phyloP scores from a whole-genome alignment of 2,888 invertebrate species.

The Cenopis cana region DNA sequence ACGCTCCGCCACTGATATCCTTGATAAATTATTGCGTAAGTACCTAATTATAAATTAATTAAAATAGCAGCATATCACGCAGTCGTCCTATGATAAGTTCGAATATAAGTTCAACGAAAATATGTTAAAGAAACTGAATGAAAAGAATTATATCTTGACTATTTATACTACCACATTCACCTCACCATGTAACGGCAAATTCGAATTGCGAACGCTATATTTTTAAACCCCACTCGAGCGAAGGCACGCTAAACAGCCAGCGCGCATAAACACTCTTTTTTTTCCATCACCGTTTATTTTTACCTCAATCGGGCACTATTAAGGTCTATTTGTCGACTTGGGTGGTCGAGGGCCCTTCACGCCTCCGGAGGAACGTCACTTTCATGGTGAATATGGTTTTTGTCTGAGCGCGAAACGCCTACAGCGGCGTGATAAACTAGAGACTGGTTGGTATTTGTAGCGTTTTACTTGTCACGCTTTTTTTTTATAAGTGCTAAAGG shows the following conservation, averaged over 20 bases:
- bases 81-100: not conserved
- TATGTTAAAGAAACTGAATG: not conserved
- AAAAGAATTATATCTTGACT: not conserved
- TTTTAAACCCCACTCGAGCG: slow-evolving; percentile 30
- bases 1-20: too few species aligned
- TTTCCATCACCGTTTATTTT: slow-evolving; percentile 42
- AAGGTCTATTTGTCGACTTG: slow-evolving; percentile 52
- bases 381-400: slow-evolving; percentile 46
- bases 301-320: slow-evolving; percentile 50
- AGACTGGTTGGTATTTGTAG: slow-evolving; percentile 22
- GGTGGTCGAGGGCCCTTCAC: slow-evolving; percentile 51
- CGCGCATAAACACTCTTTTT: slow-evolving; percentile 43
- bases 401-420: slow-evolving; percentile 59
- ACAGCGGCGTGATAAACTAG: slow-evolving; percentile 45
- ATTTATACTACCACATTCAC: not conserved
- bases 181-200: not conserved
- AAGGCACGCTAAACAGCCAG: slow-evolving; percentile 32
- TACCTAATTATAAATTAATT: not conserved
- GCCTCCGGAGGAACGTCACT: slow-evolving; percentile 48
- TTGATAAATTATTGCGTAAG: too few species aligned
- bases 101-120: not conserved
- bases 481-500: not conserved
- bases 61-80: not conserved
- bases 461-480: slow-evolving; percentile 28
- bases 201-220: slow-evolving; percentile 30